phyloP scores from a whole-genome alignment of 1,140 invertebrate genomes.

The Drosophila aff. region DNA sequence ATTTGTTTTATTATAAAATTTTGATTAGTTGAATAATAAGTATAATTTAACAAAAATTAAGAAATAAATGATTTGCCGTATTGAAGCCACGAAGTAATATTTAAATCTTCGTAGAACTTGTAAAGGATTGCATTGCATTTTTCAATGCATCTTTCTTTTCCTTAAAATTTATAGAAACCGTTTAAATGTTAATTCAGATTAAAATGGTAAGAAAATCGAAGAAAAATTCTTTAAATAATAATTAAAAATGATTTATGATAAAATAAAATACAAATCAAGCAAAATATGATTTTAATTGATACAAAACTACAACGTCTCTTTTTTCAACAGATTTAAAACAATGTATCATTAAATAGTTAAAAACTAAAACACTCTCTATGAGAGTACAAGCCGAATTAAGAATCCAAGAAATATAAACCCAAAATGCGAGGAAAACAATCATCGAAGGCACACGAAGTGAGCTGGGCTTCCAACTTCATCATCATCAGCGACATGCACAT shows the following conservation, averaged over 20 bases:
- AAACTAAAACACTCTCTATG: background rate
- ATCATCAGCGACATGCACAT: background rate
- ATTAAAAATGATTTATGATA: no score
- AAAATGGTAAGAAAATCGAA: background rate
- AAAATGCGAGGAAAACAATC: slow-evolving; percentile 46
- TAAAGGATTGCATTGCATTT: background rate
- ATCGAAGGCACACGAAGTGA: slow-evolving; percentile 43
- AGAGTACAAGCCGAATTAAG: slow-evolving; percentile 14
- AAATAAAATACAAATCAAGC: background rate
- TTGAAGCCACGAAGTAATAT: background rate
- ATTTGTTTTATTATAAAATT: no score
- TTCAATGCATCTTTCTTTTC: background rate
- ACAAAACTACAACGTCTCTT: background rate
- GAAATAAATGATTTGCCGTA: background rate
- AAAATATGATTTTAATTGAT: background rate
- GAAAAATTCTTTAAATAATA: no score
- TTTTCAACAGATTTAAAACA: background rate
- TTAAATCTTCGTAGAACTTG: background rate
- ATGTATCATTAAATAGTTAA: background rate
- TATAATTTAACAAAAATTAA: no score
- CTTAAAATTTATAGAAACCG: background rate
- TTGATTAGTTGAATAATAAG: no score
- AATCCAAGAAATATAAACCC: slow-evolving; percentile 24
- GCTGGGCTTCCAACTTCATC: slow-evolving; percentile 23
- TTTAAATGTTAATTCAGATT: fast-evolving